These are phyloP conservation scores for Epistrophe grossulariae DNA, from an alignment of 2,888 invertebrate genomes.

Conservation along the genomic window DNA sequence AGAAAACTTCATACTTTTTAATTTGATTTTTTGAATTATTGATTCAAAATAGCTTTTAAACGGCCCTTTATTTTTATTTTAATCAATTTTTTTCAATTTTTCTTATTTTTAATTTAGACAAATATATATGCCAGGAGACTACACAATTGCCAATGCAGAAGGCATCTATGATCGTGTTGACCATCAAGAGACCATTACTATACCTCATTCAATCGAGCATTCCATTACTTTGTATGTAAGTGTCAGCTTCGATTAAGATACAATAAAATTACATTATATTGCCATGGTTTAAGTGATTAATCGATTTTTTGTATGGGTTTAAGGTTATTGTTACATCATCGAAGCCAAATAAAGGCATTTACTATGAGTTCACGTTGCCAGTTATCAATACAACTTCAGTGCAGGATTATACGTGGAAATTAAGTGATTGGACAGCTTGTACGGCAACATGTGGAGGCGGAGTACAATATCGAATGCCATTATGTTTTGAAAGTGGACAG, in stretches of 20 bases:
- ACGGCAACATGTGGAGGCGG: conserved; percentile 91
- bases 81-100: not conserved
- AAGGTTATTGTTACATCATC: conserved; percentile 90
- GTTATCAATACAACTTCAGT: conserved; percentile 85
- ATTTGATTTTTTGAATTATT: too few species aligned
- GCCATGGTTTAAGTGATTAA: not conserved
- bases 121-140: conserved; percentile 91
- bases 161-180: conserved; percentile 91
- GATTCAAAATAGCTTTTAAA: too few species aligned
- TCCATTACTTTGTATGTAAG: conserved; percentile 92
- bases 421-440: conserved; percentile 93
- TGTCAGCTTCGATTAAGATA: conserved; percentile 1
- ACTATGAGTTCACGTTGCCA: conserved; percentile 90
- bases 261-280: not conserved
- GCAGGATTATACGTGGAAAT: conserved; percentile 89
- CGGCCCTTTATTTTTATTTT: too few species aligned
- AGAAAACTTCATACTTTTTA: too few species aligned
- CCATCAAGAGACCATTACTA: conserved; percentile 91
- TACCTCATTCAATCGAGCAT: conserved; percentile 92
- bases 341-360: conserved; percentile 91
- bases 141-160: conserved; percentile 91
- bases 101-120: conserved; percentile 84
- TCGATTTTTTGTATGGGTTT: conserved; percentile 62
- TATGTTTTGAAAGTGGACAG: conserved; percentile 84
- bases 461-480: conserved; percentile 85